Base-by-base conservation (phyloP, 2,888 invertebrate species). In the Ichneumoninae sp. region DNA sequence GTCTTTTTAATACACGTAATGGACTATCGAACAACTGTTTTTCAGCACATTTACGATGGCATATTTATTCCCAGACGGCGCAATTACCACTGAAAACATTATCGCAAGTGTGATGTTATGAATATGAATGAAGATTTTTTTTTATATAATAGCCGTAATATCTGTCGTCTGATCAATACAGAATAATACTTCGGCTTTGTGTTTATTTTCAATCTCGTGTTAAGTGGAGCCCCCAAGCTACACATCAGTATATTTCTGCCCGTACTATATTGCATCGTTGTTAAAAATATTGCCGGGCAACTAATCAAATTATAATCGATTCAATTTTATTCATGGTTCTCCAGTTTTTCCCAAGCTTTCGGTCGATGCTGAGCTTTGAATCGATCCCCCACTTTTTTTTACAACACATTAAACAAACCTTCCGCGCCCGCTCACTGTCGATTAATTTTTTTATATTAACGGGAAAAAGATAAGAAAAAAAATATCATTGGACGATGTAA, bases 41-140 rank as follows among this genome's bases (percentile, higher is more conserved):
- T 62, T 16, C 26, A 30, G 16, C 1, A 30, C 33, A 16, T 33
- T 33, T 62, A 5, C 33, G 33, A 1, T 60, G 26, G 30, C 30
- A 62, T 62, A 62, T 62, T 62, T 33, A 62, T 62, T 30, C 62
- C 10, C 62, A 62, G 62, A 62, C 62, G 62, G n/a, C n/a, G 62
- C 26, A 57, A 57, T 57, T 57, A 57, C 26, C 57, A 57, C 1
- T 26, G 62, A 16, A 62, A 62, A 33, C 33, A 30, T 47, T 47
- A 47, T 62, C 30, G 62, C 62, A 7, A 62, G 33, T 62, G 30
- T 62, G 62, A 62, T 62, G 7, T 62, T 33, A n/a, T 33, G 62
- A 62, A 33, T 62, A 33, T 30, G 33, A 62, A 62, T 62, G 62
- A 62, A 62, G 30, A 30, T 16, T 33, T 10, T 33, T 33, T 10